These are phyloP conservation scores for Myodes glareolus DNA, from an alignment of 2,113 vertebrate genomes.

Conservation along the genomic window DNA sequence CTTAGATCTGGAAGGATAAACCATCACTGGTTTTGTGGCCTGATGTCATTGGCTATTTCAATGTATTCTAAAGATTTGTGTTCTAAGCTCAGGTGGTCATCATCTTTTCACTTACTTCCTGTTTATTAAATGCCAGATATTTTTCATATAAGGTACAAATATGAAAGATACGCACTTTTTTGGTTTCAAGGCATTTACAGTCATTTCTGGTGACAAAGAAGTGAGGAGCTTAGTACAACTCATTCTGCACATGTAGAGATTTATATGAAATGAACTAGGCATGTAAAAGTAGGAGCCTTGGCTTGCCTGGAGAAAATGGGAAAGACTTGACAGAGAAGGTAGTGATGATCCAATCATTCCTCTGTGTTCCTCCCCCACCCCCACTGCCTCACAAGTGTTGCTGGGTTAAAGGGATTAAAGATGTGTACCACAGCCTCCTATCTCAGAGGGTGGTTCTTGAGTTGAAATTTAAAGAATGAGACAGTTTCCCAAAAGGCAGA, in stretches of 20 bases:
- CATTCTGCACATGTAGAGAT: neutral
- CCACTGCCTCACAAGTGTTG: neutral
- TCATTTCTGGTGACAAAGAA: neutral
- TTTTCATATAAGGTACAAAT: slow-evolving; percentile 34
- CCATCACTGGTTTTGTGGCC: neutral
- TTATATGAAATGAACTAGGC: neutral
- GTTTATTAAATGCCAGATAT: neutral
- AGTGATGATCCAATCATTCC: neutral
- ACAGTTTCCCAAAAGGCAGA: neutral
- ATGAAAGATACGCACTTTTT: slow-evolving; percentile 7
- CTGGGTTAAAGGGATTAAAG: neutral
- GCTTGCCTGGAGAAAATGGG: neutral
- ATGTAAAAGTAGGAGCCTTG: neutral
- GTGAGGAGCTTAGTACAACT: slow-evolving; percentile 9
- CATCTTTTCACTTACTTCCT: neutral
- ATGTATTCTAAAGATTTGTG: neutral
- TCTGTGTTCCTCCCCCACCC: no score
- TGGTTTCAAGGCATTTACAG: slow-evolving; percentile 38
- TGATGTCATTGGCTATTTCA: neutral
- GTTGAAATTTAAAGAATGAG: slow-evolving; percentile 58
- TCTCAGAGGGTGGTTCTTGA: neutral
- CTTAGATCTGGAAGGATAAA: neutral
- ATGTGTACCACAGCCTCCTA: neutral
- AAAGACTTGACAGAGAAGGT: neutral
- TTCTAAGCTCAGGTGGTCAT: slow-evolving; percentile 20